Evolutionary conservation across 1,140 invertebrate species (phyloP).

Genomic region (Mycetomoellerius zeteki): DNA sequence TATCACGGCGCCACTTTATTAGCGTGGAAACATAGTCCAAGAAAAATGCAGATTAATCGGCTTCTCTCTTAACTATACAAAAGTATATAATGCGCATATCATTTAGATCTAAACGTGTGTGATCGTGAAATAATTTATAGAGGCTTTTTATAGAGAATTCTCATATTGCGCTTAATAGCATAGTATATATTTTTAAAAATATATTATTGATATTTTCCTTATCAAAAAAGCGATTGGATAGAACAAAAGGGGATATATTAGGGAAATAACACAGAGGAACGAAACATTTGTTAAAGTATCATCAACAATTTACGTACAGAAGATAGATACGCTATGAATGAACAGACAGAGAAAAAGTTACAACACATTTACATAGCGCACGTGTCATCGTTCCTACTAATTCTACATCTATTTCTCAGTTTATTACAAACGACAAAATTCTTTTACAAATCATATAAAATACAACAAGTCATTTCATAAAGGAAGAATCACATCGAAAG

Average conservation of each 20-base stretch:
- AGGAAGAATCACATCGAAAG: background rate
- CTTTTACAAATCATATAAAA: slow-evolving; percentile 25
- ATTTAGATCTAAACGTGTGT: slow-evolving; percentile 32
- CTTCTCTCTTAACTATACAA: background rate
- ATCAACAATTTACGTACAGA: slow-evolving; percentile 58
- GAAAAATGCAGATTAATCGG: slow-evolving; percentile 7
- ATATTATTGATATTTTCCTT: slow-evolving; percentile 12
- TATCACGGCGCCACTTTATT: slow-evolving; percentile 30
- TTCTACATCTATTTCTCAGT: slow-evolving; percentile 7
- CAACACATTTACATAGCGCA: slow-evolving; percentile 6
- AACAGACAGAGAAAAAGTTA: slow-evolving; percentile 25
- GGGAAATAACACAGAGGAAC: background rate
- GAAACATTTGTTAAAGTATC: slow-evolving; percentile 12
- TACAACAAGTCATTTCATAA: background rate
- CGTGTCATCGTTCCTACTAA: slow-evolving; percentile 3
- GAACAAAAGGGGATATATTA: background rate
- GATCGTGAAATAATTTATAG: slow-evolving; percentile 28
- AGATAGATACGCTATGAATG: slow-evolving; percentile 18
- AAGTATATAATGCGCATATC: slow-evolving; percentile 4
- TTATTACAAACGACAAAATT: slow-evolving; percentile 17
- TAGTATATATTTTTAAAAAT: slow-evolving; percentile 7
- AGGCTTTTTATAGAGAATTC: background rate
- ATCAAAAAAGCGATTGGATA: background rate
- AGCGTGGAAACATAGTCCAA: slow-evolving; percentile 25
- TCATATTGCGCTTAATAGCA: background rate